Base-by-base conservation (phyloP, 2,113 vertebrate species). In the Glaucidium brasilianum region DNA sequence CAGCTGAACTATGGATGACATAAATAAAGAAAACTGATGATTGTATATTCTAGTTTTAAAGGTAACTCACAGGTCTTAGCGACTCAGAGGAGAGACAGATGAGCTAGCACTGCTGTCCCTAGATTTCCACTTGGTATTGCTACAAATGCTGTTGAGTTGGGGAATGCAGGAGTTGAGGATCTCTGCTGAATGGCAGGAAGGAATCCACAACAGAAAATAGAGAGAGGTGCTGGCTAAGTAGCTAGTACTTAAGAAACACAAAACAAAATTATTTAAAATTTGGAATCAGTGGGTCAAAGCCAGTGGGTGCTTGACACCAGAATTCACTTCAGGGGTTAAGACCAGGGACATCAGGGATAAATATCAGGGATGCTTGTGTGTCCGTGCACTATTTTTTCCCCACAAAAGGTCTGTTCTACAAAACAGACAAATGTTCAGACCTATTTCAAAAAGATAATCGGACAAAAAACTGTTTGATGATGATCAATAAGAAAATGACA, bases 401-500 rank as follows among this genome's bases (percentile, higher is more conserved):
- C 2, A 7, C 15, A 67, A 59, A 60, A 66, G 0, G 0, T 34
- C 5, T 49, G 4, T 59, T 95, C 88, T 69, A 53, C 9, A 37
- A 86, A 86, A 37, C 3, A 83, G 30, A 66, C 20, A 81, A 19
- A 56, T 9, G 11, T 15, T 63, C 30, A 64, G 23, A 41, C 16
- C 5, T 32, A 34, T 69, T 89, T 90, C 26, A 62, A 68, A 92
- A 92, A 76, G 17, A n/a, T 59, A 1, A 10, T 91, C 25, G 15
- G 13, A 75, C 49, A 60, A 66, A 92, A 86, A 79, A 9, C 29
- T 60, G 16, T 68, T 88, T 89, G 27, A 62, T 58, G 43, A 34
- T 94, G 62, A 75, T 75, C 66, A 90, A 81, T 71, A 95, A 49
- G 78, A 92, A 95, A 95, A 96, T 50, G 15, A 43, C 20, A 63